Evolutionary conservation across 2,888 invertebrate genomes (phyloP), one percentile per base, ranked within the genome.

Genomic region (Spatulosminthurus flaviceps): DNA sequence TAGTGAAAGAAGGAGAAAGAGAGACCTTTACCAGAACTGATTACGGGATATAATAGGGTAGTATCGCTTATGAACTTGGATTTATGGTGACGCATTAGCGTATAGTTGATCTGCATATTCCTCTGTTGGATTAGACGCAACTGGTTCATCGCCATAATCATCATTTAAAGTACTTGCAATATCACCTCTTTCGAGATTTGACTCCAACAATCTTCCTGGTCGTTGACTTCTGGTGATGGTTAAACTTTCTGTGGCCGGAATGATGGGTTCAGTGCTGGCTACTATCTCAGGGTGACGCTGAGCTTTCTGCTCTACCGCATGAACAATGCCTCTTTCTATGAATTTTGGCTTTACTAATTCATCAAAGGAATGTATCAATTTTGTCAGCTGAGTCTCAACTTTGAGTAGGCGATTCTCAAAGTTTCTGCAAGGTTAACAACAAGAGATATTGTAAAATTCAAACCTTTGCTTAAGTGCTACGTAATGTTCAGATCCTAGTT

Each of bases 101-200:
- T 60, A 70, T n/a, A 84, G 66, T 74, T 82, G 83, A 76, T 84
- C 84, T 9, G 76, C 76, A 43, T 84, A 84, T 34, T 84, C 82
- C 75, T 83, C 84, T 0, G 81, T 81, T 1, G 81, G 78, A 13
- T 78, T 78, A 60, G 72, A 60, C 42, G 28, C 21, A 70, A 81
- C 81, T 28, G 43, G 41, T 24, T 83, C 84, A 51, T 74, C 74
- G 21, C 61, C 74, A 61, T 74, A 60, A 26, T 83, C 83, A 28
- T 84, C 83, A 66, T 84, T 84, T 16, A 84, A 41, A n/a, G 84
- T 84, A 4, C 83, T 83, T 0, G 84, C 84, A 42, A 84, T 84
- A 29, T 84, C 84, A 43, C 84, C 84, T 22, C 84, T 78, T 34
- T 83, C 84, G 51, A 84, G 70, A 77, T 84, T 84, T 19, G 81